Base-by-base conservation (phyloP, 2,888 invertebrate genomes). In the Crematogaster levior region DNA sequence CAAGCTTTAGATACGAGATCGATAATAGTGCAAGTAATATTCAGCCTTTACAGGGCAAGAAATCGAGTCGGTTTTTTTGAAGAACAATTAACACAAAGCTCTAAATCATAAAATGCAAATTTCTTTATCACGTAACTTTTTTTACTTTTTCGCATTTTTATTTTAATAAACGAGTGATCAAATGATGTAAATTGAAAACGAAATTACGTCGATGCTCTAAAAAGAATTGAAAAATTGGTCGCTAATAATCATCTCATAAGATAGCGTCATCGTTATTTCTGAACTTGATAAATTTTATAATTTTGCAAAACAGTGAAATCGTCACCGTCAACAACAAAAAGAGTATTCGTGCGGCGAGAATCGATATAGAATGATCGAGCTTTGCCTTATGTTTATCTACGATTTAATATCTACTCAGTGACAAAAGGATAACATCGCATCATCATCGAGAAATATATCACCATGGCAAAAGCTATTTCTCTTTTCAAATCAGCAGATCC, bases 341-440 rank as follows among this genome's bases (percentile, higher is more conserved):
- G 18, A 7, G 81, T 74, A 82, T 51, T 61, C 56, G 79, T 65
- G 56, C 27, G 53, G 53, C 68, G 43, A 77, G 40, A 66, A 43
- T 77, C 77, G 30, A 56, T 43, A 43, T 63, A 18, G 63, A 18
- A 30, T 30, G 53, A 77, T 77, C 40, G 77, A 79, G 18, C 34
- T 27, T 79, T 56, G 56, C 30, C 56, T n/a, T 12, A 12, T 34
- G 30, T 79, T 65, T 56, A 79, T 21, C 40, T 75, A 40, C 30
- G 58, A 60, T 46, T 30, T 77, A 56, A 40, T 53, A 66, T 40
- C 65, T 77, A 65, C 53, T 58, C 77, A 68, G 53, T 66, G 43
- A 56, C 43, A 66, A 77, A 56, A 65, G 24, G 12, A 77, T 21
- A 53, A 43, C 24, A 65, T 56, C 18, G 43, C 63, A 24, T 63